Evolutionary conservation across 2,113 vertebrate species (phyloP), one percentile per base, ranked within the genome.

Genomic region (Psittacula cyanocephala): DNA sequence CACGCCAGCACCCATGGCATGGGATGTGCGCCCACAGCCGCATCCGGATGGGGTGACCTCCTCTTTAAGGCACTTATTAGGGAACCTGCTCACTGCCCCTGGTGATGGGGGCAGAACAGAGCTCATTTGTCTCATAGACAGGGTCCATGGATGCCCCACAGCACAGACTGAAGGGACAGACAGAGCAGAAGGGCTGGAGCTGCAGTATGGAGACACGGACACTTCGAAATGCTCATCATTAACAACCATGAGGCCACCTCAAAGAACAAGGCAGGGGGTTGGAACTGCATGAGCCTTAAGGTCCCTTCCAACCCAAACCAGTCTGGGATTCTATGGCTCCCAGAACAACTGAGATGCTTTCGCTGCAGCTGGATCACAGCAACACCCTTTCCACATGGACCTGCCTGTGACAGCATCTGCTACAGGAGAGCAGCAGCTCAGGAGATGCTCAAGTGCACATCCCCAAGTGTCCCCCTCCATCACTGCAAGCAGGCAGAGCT

Each of bases 111-210:
- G 4, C 11, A 67, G n/a, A 55, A 22, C 11, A 25, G n/a, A 71
- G 27, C n/a, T 47, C 60, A 17, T 9, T 17, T 37, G 9, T 20
- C 53, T 18, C 37, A 24, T 8, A 15, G 11, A 5, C 6, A 14
- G 7, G 63, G n/a, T 31, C 65, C 13, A 1, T 1, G 35, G 46
- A n/a, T 28, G 13, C 10, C 39, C 37, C 3, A 0, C 29, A 72
- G n/a, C 37, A 10, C 27, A 60, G 39, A 35, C 1, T 1, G 25
- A 69, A 37, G 59, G 37, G 22, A 7, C 18, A 7, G 76, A 35
- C 23, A 6, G 44, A 65, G 28, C 24, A 16, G 46, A 50, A 33
- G 50, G 46, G 41, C 41, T 49, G 44, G 27, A 28, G 43, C 24
- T 70, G 41, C 33, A 6, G 17, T 1, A 27, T 3, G n/a, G 77